phyloP scores from a whole-genome alignment of 2,888 invertebrate species.

The Cryptus viduatorius region DNA sequence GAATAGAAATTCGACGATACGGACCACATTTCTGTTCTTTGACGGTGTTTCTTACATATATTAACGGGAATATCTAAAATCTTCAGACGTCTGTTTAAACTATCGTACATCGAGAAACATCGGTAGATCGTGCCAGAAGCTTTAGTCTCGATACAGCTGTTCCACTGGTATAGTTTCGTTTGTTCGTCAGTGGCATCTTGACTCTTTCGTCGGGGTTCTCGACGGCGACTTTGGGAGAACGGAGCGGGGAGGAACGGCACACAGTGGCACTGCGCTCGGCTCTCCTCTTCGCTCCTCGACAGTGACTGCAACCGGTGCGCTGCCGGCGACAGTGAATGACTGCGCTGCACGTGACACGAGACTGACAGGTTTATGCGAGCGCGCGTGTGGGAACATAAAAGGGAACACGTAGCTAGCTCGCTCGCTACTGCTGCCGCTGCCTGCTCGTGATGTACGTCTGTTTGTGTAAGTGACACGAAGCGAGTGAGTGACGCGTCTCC shows the following conservation, averaged over 20 bases:
- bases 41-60: no score
- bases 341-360: conserved; percentile 84
- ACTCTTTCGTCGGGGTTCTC: conserved; percentile 56
- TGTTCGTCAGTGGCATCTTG: conserved; percentile 52
- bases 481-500: conserved; percentile 83
- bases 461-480: conserved; percentile 84
- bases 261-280: conserved; percentile 66
- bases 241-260: conserved; percentile 48
- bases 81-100: not conserved
- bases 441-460: conserved; percentile 84
- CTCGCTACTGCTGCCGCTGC: conserved; percentile 62
- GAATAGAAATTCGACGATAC: not conserved
- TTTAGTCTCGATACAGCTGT: conserved; percentile 2
- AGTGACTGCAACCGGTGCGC: conserved; percentile 77
- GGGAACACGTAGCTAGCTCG: conserved; percentile 82
- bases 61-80: not conserved
- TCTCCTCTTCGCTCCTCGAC: conserved; percentile 62
- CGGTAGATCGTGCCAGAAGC: conserved; percentile 19
- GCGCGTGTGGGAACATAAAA: conserved; percentile 84
- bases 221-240: conserved; percentile 48
- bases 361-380: conserved; percentile 85
- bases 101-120: not conserved
- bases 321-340: conserved; percentile 84
- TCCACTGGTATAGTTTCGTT: conserved; percentile 15
- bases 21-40: no score